Evolutionary conservation across 1,140 invertebrate genomes (phyloP), one percentile per base, ranked within the genome.

Genomic region (Colletes gigas): DNA sequence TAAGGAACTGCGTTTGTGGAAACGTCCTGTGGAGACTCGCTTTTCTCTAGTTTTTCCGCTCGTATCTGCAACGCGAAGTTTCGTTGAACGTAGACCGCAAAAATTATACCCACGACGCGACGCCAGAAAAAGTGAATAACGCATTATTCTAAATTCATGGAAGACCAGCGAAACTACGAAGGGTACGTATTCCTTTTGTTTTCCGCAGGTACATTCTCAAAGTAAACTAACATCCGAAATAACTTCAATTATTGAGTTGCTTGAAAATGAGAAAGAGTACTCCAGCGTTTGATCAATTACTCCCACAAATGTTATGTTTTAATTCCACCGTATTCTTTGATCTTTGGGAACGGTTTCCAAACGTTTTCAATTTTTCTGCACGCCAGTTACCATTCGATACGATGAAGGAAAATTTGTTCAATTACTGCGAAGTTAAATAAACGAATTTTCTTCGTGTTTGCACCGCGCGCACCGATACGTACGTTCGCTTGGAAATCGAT

Each of bases 41-140:
- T 63, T 30, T n/a, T n/a, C 47, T 12, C 6, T 2, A 39, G 39
- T 50, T 50, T 62, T 39, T 62, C 30, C 12, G 17, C 30, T 17
- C 62, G 17, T 14, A 52, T 30, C 44, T 3, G 17, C 12, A 4
- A 15, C 39, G 6, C 19, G n/a, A 44, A 76, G 52, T 68, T 76
- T 57, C 10, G 19, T 15, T 9, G 44, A 44, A 44, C 50, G 10
- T 30, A 30, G 6, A 14, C 52, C 7, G 10, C 39, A 19, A 68
- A 76, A 76, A 76, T 75, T 75, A 67, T 67, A 17, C n/a, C 41
- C 3, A 3, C 6, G 54, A 17, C 21, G 8, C 6, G 54, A 17
- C 21, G 8, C 0, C n/a, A n/a, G 63, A 57, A 68, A 68, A 57
- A 47, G 39, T 30, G 19, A 15, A 41, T 9, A 6, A n/a, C 44